These are phyloP conservation scores for Oncorhynchus nerka DNA, from an alignment of 2,113 vertebrate genomes.

Conservation along the genomic window DNA sequence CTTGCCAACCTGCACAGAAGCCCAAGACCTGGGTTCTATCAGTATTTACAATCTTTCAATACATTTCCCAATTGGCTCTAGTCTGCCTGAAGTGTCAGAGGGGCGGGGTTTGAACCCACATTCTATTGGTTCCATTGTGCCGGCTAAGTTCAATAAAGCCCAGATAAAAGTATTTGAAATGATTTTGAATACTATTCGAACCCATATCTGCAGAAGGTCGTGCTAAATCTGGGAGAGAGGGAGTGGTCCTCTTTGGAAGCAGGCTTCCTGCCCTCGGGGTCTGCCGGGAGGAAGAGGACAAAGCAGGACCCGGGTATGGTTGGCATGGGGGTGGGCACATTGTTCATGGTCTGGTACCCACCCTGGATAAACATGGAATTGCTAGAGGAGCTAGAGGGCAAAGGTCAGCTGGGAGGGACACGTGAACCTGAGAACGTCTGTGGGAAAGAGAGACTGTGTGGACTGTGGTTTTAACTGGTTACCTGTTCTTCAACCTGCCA, in stretches of 20 bases:
- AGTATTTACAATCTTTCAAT: constrained; percentile 65
- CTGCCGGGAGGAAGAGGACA: constrained; percentile 57
- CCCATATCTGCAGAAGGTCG: too few species aligned
- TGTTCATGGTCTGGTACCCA: constrained; percentile 55
- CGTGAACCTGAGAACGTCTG: constrained; percentile 30
- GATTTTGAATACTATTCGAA: too few species aligned
- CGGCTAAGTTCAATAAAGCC: too few species aligned
- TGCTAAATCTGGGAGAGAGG: constrained; percentile 63
- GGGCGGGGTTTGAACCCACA: constrained; percentile 48
- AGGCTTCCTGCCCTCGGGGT: constrained; percentile 72
- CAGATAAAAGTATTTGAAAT: too few species aligned
- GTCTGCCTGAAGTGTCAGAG: constrained; percentile 2
- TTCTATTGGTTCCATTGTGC: too few species aligned
- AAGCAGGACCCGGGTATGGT: constrained; percentile 1
- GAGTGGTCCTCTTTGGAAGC: constrained; percentile 68
- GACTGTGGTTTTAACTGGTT: background rate
- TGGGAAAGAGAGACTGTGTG: background rate
- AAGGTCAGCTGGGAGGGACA: constrained; percentile 51
- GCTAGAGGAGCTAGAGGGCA: constrained; percentile 42
- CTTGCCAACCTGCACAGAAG: constrained; percentile 48
- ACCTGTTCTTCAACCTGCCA: too few species aligned
- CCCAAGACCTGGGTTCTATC: constrained; percentile 50
- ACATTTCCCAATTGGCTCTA: constrained; percentile 51
- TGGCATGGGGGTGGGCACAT: constrained; percentile 52
- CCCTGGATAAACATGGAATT: constrained; percentile 57